phyloP scores from a whole-genome alignment of 2,797 vertebrate species.

The Todus mexicanus region DNA sequence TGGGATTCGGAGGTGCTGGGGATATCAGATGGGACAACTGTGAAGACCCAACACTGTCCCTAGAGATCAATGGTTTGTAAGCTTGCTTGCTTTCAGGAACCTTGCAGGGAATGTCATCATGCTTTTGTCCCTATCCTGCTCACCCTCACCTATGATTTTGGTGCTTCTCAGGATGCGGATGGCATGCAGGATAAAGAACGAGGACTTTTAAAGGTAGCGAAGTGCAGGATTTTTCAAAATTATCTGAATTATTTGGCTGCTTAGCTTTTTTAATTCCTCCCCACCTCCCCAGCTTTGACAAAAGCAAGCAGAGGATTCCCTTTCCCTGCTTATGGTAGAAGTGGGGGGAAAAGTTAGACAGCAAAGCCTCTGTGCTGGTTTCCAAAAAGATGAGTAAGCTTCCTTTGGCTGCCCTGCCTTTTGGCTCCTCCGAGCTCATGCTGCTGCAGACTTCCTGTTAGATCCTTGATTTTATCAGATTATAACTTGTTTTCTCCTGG shows the following conservation, averaged over 20 bases:
- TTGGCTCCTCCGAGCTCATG: conserved; percentile 51
- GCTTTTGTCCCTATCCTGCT: conserved; percentile 32
- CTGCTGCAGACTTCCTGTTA: conserved; percentile 59
- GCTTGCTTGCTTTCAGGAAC: background rate
- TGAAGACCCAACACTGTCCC: background rate
- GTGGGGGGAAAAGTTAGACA: background rate
- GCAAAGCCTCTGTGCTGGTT: conserved; percentile 37
- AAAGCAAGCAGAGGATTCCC: conserved; percentile 45
- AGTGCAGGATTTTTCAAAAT: background rate
- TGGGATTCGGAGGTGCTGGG: background rate
- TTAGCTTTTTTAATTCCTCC: background rate
- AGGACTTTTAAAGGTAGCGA: background rate
- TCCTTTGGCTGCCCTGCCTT: conserved; percentile 56
- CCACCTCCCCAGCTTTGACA: background rate
- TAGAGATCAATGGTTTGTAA: background rate
- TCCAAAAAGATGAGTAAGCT: conserved; percentile 64
- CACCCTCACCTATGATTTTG: background rate
- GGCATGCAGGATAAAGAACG: background rate
- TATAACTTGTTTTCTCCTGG: conserved; percentile 59
- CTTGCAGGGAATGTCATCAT: conserved; percentile 13
- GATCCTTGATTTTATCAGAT: conserved; percentile 58
- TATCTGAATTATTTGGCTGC: background rate
- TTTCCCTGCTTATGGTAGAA: background rate
- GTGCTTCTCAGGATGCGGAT: conserved; percentile 19
- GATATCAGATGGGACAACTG: background rate